Conservation (phyloP, 1,140 invertebrate species). For the Xylocopa sonorina region DNA sequence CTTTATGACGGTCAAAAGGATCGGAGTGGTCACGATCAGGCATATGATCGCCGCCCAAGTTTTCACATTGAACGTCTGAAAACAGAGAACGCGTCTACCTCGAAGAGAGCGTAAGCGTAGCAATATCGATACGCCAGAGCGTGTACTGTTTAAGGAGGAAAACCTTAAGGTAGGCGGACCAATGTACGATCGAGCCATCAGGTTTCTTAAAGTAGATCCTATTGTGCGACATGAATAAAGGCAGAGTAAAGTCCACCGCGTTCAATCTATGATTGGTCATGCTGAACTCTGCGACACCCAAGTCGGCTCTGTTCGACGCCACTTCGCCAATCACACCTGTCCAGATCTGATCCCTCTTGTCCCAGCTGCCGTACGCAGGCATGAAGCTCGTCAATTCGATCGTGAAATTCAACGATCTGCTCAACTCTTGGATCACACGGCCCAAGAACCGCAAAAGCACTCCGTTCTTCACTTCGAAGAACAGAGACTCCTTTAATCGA, state of each 20-base stretch:
- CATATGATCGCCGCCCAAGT: slow-evolving; percentile 63
- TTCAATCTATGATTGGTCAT: slow-evolving; percentile 62
- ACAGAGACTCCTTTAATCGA: slow-evolving; percentile 55
- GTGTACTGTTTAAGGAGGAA: no score
- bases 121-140: no score
- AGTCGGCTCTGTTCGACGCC: slow-evolving; percentile 48
- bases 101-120: no score
- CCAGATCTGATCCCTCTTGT: slow-evolving; percentile 56
- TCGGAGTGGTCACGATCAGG: slow-evolving; percentile 49
- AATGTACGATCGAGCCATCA: slow-evolving; percentile 47
- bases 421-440: slow-evolving; percentile 60
- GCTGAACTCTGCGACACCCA: slow-evolving; percentile 68
- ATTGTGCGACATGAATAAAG: slow-evolving; percentile 60
- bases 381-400: slow-evolving; percentile 15
- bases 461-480: slow-evolving; percentile 32
- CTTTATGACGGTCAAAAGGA: slow-evolving; percentile 65
- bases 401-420: slow-evolving; percentile 65
- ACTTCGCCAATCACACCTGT: slow-evolving; percentile 68
- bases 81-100: no score
- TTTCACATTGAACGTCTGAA: slow-evolving; percentile 53
- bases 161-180: slow-evolving; percentile 70
- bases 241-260: slow-evolving; percentile 69
- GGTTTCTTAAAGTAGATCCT: slow-evolving; percentile 65
- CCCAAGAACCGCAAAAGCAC: slow-evolving; percentile 47
- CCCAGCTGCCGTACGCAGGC: slow-evolving; percentile 58